These are phyloP conservation scores for Todiramphus saurophagus DNA, from an alignment of 2,113 vertebrate genomes.

Conservation along the genomic window DNA sequence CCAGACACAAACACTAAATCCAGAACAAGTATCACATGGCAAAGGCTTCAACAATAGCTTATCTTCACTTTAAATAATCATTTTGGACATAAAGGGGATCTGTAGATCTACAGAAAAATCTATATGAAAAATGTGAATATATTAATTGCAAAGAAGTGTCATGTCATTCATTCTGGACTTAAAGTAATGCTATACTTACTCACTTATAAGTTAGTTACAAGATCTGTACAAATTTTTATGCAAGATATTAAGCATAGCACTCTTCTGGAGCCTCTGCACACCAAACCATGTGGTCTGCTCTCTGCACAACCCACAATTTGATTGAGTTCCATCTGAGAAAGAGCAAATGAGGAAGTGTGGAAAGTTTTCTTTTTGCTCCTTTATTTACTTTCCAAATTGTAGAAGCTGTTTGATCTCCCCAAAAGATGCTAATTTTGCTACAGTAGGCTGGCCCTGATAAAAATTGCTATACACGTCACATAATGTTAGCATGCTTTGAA, in stretches of 20 bases:
- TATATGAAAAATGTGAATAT: neutral
- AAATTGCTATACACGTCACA: neutral
- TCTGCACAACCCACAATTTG: neutral
- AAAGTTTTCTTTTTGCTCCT: neutral
- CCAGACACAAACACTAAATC: constrained; percentile 31
- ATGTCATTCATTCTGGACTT: neutral
- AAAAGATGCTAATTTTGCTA: neutral
- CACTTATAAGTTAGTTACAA: neutral
- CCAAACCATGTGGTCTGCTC: neutral
- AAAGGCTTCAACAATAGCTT: neutral
- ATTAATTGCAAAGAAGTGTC: neutral
- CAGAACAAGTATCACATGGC: constrained; percentile 25
- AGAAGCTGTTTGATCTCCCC: neutral
- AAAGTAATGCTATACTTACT: neutral
- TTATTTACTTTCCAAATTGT: neutral
- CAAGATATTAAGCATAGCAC: neutral
- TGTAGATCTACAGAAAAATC: neutral
- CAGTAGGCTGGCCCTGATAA: neutral
- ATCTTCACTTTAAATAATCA: neutral
- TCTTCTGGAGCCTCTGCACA: neutral
- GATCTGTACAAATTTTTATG: neutral
- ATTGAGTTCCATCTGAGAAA: neutral
- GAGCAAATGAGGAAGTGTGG: neutral
- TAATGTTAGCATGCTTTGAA: neutral
- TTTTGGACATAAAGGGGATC: neutral